Conservation (phyloP, 2,113 vertebrate genomes). For the Caretta caretta region DNA sequence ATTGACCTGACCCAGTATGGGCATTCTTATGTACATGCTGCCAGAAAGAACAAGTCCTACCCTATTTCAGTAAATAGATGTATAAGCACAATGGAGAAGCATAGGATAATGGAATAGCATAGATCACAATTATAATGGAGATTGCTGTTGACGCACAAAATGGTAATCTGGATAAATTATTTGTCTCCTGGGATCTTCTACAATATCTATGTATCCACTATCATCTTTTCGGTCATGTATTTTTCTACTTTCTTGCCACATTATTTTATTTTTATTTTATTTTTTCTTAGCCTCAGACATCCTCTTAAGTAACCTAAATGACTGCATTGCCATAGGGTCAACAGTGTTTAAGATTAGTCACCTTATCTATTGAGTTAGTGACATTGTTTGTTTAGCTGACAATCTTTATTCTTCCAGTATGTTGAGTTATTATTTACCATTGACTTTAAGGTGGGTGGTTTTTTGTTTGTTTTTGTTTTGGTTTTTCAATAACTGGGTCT, state of each 20-base stretch:
- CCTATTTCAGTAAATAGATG: neutral
- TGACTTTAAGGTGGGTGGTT: neutral
- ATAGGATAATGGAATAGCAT: neutral
- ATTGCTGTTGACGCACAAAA: neutral
- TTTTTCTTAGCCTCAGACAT: neutral
- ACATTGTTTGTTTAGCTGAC: neutral
- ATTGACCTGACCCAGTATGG: neutral
- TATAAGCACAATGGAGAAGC: neutral
- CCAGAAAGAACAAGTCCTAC: neutral
- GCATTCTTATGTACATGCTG: neutral
- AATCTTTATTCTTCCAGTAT: neutral
- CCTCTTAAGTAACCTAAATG: neutral
- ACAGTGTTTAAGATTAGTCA: neutral
- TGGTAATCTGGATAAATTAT: neutral
- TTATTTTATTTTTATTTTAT: neutral
- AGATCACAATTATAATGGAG: neutral
- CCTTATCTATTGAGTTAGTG: neutral
- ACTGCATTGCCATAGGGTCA: neutral
- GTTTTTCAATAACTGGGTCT: neutral
- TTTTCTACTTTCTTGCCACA: neutral
- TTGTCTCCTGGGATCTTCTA: neutral
- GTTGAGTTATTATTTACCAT: neutral
- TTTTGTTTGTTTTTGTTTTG: neutral
- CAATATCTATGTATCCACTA: neutral
- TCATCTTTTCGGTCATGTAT: too few species aligned